Evolutionary conservation across 2,113 vertebrate species (phyloP).

Genomic region (Rhinichthys klamathensis): DNA sequence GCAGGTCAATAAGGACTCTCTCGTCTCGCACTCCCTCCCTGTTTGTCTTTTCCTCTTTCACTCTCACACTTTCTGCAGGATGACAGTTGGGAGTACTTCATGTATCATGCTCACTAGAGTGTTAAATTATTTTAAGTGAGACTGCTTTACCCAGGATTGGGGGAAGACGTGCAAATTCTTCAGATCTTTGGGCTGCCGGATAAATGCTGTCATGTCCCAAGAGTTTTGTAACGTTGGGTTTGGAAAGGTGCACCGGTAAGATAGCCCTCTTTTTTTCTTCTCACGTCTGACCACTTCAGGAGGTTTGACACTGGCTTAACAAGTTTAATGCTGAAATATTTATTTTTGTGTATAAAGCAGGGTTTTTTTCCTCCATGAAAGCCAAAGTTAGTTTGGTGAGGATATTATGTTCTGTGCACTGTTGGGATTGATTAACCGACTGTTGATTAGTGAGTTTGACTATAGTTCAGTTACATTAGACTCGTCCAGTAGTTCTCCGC

Average conservation of each 20-base stretch:
- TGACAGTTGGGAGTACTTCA: constrained; percentile 53
- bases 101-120: constrained; percentile 56
- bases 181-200: not conserved
- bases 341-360: not conserved
- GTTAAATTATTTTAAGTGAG: constrained; percentile 67
- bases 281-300: constrained; percentile 22
- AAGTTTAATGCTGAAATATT: no score
- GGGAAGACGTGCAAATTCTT: constrained; percentile 25
- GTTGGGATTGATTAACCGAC: not conserved
- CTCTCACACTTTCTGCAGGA: constrained; percentile 35
- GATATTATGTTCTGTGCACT: not conserved
- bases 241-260: not conserved
- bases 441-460: not conserved
- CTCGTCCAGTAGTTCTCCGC: not conserved
- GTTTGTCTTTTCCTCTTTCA: constrained; percentile 32
- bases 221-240: not conserved
- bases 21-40: not conserved
- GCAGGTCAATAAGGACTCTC: constrained; percentile 21
- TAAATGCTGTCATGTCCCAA: not conserved
- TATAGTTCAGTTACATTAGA: not conserved
- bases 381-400: no score
- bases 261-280: not conserved
- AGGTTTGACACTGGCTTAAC: not conserved
- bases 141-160: constrained; percentile 56
- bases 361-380: not conserved